Conservation (phyloP, 2,888 invertebrate species). For the Harpalus rubripes region DNA sequence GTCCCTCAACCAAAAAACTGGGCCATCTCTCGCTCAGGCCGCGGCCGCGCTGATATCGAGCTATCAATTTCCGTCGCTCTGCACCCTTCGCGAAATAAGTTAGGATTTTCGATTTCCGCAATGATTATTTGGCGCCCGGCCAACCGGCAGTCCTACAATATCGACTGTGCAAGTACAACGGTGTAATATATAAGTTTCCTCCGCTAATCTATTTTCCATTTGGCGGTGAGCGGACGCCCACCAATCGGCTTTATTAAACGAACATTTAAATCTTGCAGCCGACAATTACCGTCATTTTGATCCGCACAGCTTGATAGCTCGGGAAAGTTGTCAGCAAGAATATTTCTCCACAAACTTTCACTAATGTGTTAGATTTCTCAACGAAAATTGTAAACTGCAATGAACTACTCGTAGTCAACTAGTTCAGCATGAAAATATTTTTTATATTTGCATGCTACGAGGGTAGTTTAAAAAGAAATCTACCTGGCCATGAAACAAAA, state of each 20-base stretch:
- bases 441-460: too few species aligned
- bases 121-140: slow-evolving; percentile 74
- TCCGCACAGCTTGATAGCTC: neutral
- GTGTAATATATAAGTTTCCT: slow-evolving; percentile 49
- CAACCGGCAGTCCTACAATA: slow-evolving; percentile 70
- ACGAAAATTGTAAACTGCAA: too few species aligned
- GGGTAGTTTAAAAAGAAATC: too few species aligned
- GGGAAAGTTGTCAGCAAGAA: too few species aligned
- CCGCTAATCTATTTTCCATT: slow-evolving; percentile 52
- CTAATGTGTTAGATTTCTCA: too few species aligned
- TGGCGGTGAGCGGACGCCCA: neutral
- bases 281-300: slow-evolving; percentile 55
- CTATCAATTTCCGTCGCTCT: slow-evolving; percentile 73
- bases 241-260: slow-evolving; percentile 43
- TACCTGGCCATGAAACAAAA: too few species aligned
- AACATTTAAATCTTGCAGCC: slow-evolving; percentile 51
- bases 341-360: too few species aligned
- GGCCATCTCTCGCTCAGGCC: slow-evolving; percentile 54
- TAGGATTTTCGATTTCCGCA: slow-evolving; percentile 75
- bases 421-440: too few species aligned
- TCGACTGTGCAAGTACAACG: slow-evolving; percentile 77
- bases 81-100: slow-evolving; percentile 73
- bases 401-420: too few species aligned
- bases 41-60: slow-evolving; percentile 45
- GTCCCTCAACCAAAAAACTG: slow-evolving; percentile 62